These are phyloP conservation scores for Gerris lacustris DNA, from an alignment of 2,888 invertebrate genomes.

Conservation along the genomic window DNA sequence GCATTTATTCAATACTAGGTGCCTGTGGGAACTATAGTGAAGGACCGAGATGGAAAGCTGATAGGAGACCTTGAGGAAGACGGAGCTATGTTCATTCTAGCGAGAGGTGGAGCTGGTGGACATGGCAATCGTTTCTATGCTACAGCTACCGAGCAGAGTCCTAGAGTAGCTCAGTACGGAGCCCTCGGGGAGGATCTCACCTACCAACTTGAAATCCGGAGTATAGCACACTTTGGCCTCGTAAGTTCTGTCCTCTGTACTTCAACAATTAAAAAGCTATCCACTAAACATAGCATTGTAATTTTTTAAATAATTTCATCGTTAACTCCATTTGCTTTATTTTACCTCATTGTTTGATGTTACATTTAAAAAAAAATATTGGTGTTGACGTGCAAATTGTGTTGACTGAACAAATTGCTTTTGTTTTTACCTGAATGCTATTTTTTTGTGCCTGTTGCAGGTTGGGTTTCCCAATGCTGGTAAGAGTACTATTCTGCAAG, in stretches of 20 bases:
- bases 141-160: constrained; percentile 62
- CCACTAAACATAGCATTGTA: no score
- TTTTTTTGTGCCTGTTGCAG: constrained; percentile 35
- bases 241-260: constrained; percentile 37
- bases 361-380: no score
- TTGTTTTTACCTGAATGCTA: no score
- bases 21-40: constrained; percentile 69
- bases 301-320: no score
- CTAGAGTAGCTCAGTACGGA: constrained; percentile 75
- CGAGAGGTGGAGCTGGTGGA: constrained; percentile 91
- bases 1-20: constrained; percentile 41
- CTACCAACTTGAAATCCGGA: constrained; percentile 71
- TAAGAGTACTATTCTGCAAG: constrained; percentile 77
- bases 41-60: constrained; percentile 42
- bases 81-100: constrained; percentile 76
- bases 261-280: neutral
- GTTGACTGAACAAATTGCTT: no score
- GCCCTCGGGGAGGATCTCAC: constrained; percentile 62
- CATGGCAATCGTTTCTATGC: constrained; percentile 88
- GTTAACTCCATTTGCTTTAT: no score
- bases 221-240: constrained; percentile 91
- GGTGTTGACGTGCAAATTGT: no score
- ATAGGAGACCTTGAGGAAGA: constrained; percentile 54
- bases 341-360: no score
- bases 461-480: constrained; percentile 87